These are phyloP conservation scores for Drosophila kurseongensis DNA, from an alignment of 1,140 invertebrate genomes.

Conservation along the genomic window DNA sequence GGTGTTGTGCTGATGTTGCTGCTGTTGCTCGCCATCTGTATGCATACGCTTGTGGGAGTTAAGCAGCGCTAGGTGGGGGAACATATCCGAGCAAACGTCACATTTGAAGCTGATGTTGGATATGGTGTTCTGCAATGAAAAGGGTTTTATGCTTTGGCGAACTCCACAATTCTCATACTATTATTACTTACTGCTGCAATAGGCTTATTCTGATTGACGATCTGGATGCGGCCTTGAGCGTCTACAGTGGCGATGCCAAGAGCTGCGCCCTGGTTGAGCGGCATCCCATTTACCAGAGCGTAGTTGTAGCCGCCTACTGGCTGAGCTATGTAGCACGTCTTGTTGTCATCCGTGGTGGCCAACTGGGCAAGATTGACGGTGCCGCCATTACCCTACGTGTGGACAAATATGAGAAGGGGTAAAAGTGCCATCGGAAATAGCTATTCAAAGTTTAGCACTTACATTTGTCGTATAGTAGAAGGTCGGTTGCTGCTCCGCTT, in stretches of 20 bases:
- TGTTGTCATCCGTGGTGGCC: conserved; percentile 87
- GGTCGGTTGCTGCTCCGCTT: conserved; percentile 86
- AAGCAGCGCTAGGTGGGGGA: conserved; percentile 90
- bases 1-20: conserved; percentile 69
- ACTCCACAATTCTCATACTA: background rate
- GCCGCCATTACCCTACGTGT: conserved; percentile 81
- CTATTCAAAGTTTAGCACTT: conserved; percentile 70
- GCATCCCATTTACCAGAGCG: conserved; percentile 88
- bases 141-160: background rate
- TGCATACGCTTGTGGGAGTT: conserved; percentile 93
- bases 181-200: conserved; percentile 71
- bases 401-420: background rate
- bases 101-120: conserved; percentile 93
- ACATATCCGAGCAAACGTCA: conserved; percentile 93
- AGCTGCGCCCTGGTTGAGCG: conserved; percentile 81
- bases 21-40: conserved; percentile 85
- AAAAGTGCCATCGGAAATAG: too few relatives aligned
- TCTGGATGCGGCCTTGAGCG: conserved; percentile 80
- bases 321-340: conserved; percentile 89
- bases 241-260: conserved; percentile 83
- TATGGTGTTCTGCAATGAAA: conserved; percentile 87
- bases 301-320: conserved; percentile 89
- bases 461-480: conserved; percentile 89
- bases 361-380: conserved; percentile 88
- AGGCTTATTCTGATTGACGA: conserved; percentile 84